These are phyloP conservation scores for Cataglyphis rosenhaueri DNA, from an alignment of 2,888 invertebrate genomes.

Conservation along the genomic window DNA sequence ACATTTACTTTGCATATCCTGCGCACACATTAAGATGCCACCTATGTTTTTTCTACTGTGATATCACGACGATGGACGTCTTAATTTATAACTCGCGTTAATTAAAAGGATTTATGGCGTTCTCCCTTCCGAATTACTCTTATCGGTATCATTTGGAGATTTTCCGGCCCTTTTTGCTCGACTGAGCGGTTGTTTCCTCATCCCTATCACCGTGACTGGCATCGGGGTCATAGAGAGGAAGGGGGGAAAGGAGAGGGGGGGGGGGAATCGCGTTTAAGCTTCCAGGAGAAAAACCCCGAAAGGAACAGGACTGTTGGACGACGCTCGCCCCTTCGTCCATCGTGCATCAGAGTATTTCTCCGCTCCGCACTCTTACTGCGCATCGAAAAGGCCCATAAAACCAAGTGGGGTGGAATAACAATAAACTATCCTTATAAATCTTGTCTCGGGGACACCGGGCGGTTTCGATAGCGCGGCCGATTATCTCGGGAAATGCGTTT, in stretches of 20 bases:
- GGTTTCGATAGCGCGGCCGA: constrained; percentile 79
- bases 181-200: constrained; percentile 56
- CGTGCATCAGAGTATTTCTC: constrained; percentile 19
- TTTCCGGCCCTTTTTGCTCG: constrained; percentile 53
- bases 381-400: constrained; percentile 80
- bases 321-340: constrained; percentile 60
- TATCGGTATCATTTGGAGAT: constrained; percentile 52
- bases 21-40: neutral
- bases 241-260: neutral
- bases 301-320: constrained; percentile 70
- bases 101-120: constrained; percentile 53
- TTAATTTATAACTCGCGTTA: constrained; percentile 57
- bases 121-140: constrained; percentile 39
- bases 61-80: neutral
- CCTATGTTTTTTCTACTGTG: neutral
- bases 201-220: constrained; percentile 64
- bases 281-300: constrained; percentile 69
- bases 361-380: constrained; percentile 38
- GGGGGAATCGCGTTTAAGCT: constrained; percentile 68
- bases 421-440: constrained; percentile 84
- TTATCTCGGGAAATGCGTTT: constrained; percentile 83
- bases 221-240: constrained; percentile 29
- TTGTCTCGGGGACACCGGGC: constrained; percentile 76
- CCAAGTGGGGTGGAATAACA: constrained; percentile 83
- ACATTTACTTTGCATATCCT: neutral